Evolutionary conservation across 2,113 vertebrate species (phyloP), one percentile per base, ranked within the genome.

Genomic region (Eubucco bourcierii): DNA sequence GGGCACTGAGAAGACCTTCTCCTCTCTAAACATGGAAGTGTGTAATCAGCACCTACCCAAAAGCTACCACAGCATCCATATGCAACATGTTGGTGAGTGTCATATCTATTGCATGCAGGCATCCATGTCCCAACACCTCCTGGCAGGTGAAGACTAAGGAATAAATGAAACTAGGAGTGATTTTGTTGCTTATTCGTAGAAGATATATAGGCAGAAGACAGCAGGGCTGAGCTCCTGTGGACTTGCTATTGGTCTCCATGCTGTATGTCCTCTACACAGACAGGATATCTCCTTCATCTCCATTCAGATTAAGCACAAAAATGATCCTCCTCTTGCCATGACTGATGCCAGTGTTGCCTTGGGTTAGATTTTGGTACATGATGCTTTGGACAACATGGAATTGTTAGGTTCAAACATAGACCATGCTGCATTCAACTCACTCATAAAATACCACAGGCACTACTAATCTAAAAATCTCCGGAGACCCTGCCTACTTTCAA

Each of bases 191-290:
- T 47, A 68, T n/a, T 68, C 31, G 31, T 47, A 33, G 29, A 68
- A n/a, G 53, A 84, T 76, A 67, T 61, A 37, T n/a, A 89, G 47
- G 46, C 31, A 88, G 71, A 91, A 74, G 34, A 75, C 16, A 73
- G 21, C 50, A 82, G 9, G 34, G 17, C n/a, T 75, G 61, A 72
- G 63, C n/a, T 76, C 34, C 0, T 24, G 0, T 41, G 39, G 67
- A 55, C 16, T 15, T 18, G 16, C n/a, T 84, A 1, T 58, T 0
- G 2, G 29, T 50, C n/a, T 13, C 59, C 29, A 70, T 12, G 18
- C n/a, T 2, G 0, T 29, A 73, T 37, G 46, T 71, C 15, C 41
- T 64, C 52, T 90, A 47, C 31, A 66, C 11, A 61, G 73, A 23
- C 24, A 81, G 50, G 58, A 53, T 34, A n/a, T 41, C 68, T 47